Evolutionary conservation across 2,113 vertebrate genomes (phyloP).

Genomic region (Sinocyclocheilus anshuiensis): DNA sequence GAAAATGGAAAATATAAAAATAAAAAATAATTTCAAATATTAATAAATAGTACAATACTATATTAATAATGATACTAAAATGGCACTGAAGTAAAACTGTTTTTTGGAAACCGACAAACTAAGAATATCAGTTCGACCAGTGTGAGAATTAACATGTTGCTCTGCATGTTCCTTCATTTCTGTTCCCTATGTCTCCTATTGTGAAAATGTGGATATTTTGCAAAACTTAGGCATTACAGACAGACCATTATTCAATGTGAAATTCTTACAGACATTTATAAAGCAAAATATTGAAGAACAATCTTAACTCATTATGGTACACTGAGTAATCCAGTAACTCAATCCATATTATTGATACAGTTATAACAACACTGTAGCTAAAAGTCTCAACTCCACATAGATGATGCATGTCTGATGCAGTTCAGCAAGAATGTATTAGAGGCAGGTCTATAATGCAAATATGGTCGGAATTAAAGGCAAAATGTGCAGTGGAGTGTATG

Average conservation of each 20-base stretch:
- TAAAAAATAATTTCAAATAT: too few relatives aligned
- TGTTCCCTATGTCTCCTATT: too few relatives aligned
- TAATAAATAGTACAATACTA: too few relatives aligned
- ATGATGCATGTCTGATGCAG: neutral
- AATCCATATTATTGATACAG: neutral
- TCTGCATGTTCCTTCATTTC: too few relatives aligned
- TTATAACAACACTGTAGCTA: neutral
- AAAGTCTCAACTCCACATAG: neutral
- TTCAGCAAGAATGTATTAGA: neutral
- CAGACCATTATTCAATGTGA: neutral
- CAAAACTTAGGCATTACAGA: neutral
- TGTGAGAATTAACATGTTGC: too few relatives aligned
- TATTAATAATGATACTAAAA: too few relatives aligned
- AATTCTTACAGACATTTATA: constrained; percentile 14
- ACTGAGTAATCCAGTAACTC: neutral
- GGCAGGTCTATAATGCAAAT: neutral
- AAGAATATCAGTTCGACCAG: too few relatives aligned
- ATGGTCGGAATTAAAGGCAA: neutral
- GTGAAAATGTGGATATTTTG: neutral
- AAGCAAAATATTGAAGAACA: neutral
- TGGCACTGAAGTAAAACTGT: too few relatives aligned
- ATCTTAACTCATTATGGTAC: neutral
- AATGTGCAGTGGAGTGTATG: neutral
- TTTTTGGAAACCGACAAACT: too few relatives aligned
- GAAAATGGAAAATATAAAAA: too few relatives aligned